These are phyloP conservation scores for Pristionchus entomophagus DNA, from an alignment of 2,888 invertebrate species.

Conservation along the genomic window DNA sequence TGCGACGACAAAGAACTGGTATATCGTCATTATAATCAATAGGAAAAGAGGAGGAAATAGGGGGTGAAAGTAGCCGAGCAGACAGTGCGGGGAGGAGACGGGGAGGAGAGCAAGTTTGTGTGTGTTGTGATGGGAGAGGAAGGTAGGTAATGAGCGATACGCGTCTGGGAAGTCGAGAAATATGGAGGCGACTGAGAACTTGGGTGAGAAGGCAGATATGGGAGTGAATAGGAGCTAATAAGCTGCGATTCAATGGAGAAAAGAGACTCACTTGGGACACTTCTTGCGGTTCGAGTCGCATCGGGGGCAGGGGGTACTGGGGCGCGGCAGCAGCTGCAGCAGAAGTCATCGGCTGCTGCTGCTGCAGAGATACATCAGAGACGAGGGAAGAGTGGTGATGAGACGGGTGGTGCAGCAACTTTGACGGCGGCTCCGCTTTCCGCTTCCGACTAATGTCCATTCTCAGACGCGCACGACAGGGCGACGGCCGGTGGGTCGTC, in stretches of 20 bases:
- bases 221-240: not conserved
- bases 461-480: not conserved
- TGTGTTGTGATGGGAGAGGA: not conserved
- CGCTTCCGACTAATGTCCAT: conserved; percentile 32
- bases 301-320: conserved; percentile 47
- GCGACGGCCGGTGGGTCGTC: not conserved
- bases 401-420: not conserved
- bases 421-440: conserved; percentile 33
- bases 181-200: not conserved
- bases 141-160: too few species aligned
- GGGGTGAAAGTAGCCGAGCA: not conserved
- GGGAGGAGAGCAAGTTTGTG: not conserved
- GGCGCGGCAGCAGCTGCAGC: conserved; percentile 4
- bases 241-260: not conserved
- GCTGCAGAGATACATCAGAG: not conserved
- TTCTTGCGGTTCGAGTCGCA: conserved; percentile 52
- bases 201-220: not conserved
- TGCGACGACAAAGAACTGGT: not conserved
- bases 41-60: not conserved
- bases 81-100: too few species aligned
- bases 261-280: conserved; percentile 41
- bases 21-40: not conserved
- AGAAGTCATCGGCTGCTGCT: not conserved
- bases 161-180: too few species aligned
- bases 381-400: not conserved